These are phyloP conservation scores for Daphoenositta chrysoptera DNA, from an alignment of 2,113 vertebrate genomes.

Conservation along the genomic window DNA sequence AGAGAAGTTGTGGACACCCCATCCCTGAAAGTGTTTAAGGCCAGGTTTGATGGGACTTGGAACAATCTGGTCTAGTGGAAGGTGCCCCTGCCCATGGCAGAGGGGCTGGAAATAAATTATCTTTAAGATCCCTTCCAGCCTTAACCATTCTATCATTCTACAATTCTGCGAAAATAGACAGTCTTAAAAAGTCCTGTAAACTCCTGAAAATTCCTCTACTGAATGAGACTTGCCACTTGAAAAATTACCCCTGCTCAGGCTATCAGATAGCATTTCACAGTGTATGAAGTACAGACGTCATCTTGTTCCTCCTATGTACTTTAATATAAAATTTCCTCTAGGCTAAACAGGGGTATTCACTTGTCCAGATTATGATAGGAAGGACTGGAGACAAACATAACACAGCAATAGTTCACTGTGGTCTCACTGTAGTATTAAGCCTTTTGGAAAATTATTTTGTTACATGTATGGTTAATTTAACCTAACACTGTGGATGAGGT, in stretches of 20 bases:
- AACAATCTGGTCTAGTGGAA: not conserved
- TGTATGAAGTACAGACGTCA: not conserved
- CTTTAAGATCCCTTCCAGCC: not conserved
- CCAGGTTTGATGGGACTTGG: too few relatives aligned
- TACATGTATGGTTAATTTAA: not conserved
- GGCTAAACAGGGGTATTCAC: not conserved
- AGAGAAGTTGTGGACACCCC: not conserved
- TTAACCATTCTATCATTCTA: not conserved
- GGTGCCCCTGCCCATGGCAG: not conserved
- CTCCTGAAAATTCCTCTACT: not conserved
- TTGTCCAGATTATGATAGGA: not conserved
- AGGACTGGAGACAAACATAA: not conserved
- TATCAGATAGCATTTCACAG: not conserved
- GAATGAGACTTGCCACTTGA: not conserved
- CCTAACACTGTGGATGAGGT: rapidly evolving
- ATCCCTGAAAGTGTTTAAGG: not conserved
- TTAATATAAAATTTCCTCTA: not conserved
- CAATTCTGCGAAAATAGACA: not conserved
- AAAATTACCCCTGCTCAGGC: not conserved
- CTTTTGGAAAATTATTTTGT: not conserved
- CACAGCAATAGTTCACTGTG: not conserved
- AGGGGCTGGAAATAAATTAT: not conserved
- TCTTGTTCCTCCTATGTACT: not conserved
- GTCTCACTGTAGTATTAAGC: not conserved
- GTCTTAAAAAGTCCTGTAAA: not conserved